These are phyloP conservation scores for Cydia pomonella DNA, from an alignment of 1,140 invertebrate genomes.

Conservation along the genomic window DNA sequence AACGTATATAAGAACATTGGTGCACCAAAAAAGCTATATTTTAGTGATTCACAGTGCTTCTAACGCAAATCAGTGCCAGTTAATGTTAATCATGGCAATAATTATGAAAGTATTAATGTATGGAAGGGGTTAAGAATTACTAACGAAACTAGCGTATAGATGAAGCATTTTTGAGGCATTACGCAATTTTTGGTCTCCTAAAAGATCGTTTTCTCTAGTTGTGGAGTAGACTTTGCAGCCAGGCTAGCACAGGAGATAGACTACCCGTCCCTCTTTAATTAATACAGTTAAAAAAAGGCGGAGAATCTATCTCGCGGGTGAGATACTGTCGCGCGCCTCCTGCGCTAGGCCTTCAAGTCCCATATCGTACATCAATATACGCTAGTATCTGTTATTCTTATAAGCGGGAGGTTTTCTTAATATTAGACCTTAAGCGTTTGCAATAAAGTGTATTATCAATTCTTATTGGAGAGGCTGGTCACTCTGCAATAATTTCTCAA, in stretches of 20 bases:
- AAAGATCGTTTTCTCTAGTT: too few relatives aligned
- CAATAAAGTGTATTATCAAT: slow-evolving; percentile 57
- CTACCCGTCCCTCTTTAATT: too few relatives aligned
- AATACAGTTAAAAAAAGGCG: too few relatives aligned
- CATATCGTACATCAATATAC: not conserved
- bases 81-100: slow-evolving; percentile 60
- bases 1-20: slow-evolving; percentile 48
- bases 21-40: slow-evolving; percentile 63
- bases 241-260: too few relatives aligned
- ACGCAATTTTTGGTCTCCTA: slow-evolving; percentile 11
- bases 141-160: not conserved
- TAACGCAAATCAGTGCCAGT: slow-evolving; percentile 53
- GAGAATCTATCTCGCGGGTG: too few relatives aligned
- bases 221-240: too few relatives aligned
- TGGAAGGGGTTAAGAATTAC: slow-evolving; percentile 30
- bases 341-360: too few relatives aligned
- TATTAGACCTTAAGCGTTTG: slow-evolving; percentile 60
- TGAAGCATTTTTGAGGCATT: not conserved
- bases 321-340: too few relatives aligned
- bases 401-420: slow-evolving; percentile 37
- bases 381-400: slow-evolving; percentile 1
- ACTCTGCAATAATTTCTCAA: slow-evolving; percentile 15
- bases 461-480: slow-evolving; percentile 26
- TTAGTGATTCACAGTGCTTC: slow-evolving; percentile 68
- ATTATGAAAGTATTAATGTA: slow-evolving; percentile 59